Conservation (phyloP, 2,888 invertebrate genomes). For the Meghimatium bilineatum region DNA sequence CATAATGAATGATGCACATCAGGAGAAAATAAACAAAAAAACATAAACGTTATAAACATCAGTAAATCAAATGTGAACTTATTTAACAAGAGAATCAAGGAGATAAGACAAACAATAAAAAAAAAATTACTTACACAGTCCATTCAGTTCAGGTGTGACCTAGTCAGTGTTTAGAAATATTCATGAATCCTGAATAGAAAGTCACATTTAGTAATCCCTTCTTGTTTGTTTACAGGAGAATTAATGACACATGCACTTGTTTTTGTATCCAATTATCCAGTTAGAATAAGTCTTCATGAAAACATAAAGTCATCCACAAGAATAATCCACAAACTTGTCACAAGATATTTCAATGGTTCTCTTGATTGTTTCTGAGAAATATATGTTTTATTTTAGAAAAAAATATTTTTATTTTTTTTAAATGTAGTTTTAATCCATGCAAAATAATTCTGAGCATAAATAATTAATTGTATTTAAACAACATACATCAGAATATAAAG, state of each 20-base stretch:
- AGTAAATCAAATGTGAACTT: too few relatives aligned
- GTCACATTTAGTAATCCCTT: not conserved
- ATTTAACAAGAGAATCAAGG: too few relatives aligned
- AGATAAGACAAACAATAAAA: not conserved
- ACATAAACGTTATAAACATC: too few relatives aligned
- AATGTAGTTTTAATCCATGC: not conserved
- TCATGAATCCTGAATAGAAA: not conserved
- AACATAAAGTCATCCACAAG: not conserved
- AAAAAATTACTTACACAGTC: constrained; percentile 2
- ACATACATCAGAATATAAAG: too few relatives aligned
- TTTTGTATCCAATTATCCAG: constrained; percentile 3
- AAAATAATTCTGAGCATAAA: too few relatives aligned
- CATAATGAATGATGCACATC: too few relatives aligned
- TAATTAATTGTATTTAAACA: too few relatives aligned
- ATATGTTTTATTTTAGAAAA: not conserved
- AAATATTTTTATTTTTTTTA: not conserved
- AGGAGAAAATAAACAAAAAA: too few relatives aligned
- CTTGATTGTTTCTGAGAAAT: not conserved
- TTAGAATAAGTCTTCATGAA: not conserved
- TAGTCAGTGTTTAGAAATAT: not conserved
- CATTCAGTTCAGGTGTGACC: not conserved
- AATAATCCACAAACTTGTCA: constrained; percentile 4
- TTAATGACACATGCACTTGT: too few relatives aligned
- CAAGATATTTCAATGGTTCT: not conserved
- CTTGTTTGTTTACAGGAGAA: not conserved